phyloP scores from a whole-genome alignment of 2,888 invertebrate species.

The Margaritifera margaritifera region DNA sequence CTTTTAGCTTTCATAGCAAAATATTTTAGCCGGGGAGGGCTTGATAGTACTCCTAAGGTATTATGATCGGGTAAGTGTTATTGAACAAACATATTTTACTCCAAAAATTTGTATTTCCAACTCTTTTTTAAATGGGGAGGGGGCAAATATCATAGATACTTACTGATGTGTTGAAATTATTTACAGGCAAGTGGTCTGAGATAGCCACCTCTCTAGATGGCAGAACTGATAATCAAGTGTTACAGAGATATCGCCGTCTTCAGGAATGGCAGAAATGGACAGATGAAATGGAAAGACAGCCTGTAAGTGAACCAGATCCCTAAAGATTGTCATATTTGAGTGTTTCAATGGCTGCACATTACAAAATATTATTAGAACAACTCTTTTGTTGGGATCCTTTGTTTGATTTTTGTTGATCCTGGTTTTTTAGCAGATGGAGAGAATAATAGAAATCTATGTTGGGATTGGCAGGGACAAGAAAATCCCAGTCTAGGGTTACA shows the following conservation, averaged over 20 bases:
- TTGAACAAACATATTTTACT: no score
- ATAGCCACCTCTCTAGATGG: conserved; percentile 63
- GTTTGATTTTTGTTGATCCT: neutral
- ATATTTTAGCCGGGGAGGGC: no score
- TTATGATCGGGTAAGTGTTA: no score
- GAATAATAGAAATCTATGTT: no score
- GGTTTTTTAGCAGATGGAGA: no score
- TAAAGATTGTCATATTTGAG: no score
- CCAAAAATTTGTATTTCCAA: no score
- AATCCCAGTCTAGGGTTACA: no score
- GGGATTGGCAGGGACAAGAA: no score
- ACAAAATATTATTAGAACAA: neutral
- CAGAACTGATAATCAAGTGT: conserved; percentile 61
- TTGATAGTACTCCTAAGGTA: no score
- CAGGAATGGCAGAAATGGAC: conserved; percentile 47
- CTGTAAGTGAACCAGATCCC: conserved; percentile 32
- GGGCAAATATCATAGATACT: neutral
- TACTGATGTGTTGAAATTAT: neutral
- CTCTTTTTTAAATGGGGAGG: neutral
- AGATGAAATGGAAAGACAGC: conserved; percentile 44
- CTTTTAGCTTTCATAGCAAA: no score
- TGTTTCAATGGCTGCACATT: no score
- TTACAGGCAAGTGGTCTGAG: conserved; percentile 48
- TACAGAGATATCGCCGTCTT: conserved; percentile 50
- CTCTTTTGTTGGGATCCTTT: neutral